Evolutionary conservation across 2,113 vertebrate genomes (phyloP), one percentile per base, ranked within the genome.

Genomic region (Lipophrys pholis): DNA sequence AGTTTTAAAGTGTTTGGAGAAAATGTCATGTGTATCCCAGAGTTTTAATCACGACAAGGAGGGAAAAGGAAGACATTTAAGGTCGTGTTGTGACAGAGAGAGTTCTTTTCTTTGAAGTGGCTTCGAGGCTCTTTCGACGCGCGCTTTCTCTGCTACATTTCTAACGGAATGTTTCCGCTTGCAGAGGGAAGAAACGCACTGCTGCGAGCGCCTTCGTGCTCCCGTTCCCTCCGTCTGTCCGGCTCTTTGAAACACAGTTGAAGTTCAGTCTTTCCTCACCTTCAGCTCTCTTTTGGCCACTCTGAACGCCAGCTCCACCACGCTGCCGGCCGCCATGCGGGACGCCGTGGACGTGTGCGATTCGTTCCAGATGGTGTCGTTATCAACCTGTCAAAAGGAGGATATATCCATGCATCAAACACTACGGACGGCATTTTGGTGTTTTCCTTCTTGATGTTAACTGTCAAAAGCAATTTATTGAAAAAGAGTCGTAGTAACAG

Each of bases 361-460:
- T 90, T 99, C 97, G 0, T 99, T 99, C 97, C 97, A 99, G 90
- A 97, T 95, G 83, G 97, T 99, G 84, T 99, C 97, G 0, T 96
- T 98, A 73, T 99, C 97, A 81, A 99, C 97, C 97, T 99, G 94
- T 40, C 48, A 9, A 43, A 70, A 11, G 30, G 36, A 71, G 8
- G 55, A 54, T 30, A 30, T 30, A 30, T 30, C 21, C 21, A 30
- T 30, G 21, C 21, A 30, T 30, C 21, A 30, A 30, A 30, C 21
- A 30, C 21, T 2, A 30, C 21, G 2, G 21, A 30, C 4, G 21
- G 21, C 21, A 30, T 30, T 2, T 30, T 30, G 21, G 21, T 30
- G 21, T 30, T 30, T 30, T 30, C 21, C 21, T 30, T 30, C 21
- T 30, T 30, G 21, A 30, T 30, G 21, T 30, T 30, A 30, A 30